A percentile compares a stretch with the other conserved stretches of the same genome.
Evolutionary conservation across 2,888 invertebrate species (phyloP).

Genomic region (Arenicola marina): DNA sequence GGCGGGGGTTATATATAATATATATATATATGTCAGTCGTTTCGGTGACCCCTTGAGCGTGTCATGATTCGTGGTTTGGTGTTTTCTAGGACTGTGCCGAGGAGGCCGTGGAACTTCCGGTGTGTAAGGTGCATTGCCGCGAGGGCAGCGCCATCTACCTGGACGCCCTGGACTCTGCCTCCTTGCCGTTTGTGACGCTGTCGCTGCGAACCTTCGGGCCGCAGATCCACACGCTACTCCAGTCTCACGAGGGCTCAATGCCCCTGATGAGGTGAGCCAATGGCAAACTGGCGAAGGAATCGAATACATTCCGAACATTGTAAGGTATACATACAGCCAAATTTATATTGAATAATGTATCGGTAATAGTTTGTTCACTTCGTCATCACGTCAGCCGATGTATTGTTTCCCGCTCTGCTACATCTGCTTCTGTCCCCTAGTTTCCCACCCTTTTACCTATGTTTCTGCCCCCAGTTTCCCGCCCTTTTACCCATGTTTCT

Average conservation of each 20-base stretch:
- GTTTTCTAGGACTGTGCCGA: neutral
- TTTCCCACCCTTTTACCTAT: too few relatives aligned
- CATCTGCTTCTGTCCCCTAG: too few relatives aligned
- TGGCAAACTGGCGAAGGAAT: too few relatives aligned
- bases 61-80: neutral
- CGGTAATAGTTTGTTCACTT: too few relatives aligned
- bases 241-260: conserved; percentile 76
- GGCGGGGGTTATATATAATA: too few relatives aligned
- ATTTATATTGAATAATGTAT: too few relatives aligned
- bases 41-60: neutral
- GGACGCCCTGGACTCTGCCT: conserved; percentile 71
- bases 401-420: too few relatives aligned
- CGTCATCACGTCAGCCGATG: too few relatives aligned
- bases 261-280: conserved; percentile 76
- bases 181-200: conserved; percentile 68
- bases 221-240: conserved; percentile 72
- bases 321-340: too few relatives aligned
- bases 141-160: conserved; percentile 70
- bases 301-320: too few relatives aligned
- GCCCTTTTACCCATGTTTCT: too few relatives aligned
- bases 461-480: too few relatives aligned
- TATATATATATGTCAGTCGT: neutral
- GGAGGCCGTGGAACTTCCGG: conserved; percentile 62
- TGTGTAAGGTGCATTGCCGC: conserved; percentile 72
- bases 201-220: conserved; percentile 69